Evolutionary conservation across 2,888 invertebrate species (phyloP), one percentile per base, ranked within the genome.

Genomic region (Bembecia ichneumoniformis): DNA sequence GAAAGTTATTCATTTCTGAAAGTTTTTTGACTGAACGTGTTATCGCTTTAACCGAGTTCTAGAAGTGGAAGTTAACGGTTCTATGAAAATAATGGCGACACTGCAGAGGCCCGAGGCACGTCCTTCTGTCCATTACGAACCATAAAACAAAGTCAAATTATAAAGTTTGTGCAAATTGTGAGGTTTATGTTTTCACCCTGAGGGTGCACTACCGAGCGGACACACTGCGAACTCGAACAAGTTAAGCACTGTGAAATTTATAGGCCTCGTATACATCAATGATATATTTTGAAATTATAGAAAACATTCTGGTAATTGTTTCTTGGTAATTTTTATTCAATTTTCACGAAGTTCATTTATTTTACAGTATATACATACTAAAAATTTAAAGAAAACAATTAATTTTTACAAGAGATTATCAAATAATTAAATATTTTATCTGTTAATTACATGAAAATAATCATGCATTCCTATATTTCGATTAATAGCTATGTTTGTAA

Each of bases 61-160:
- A 40, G 40, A 40, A 40, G 5, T 40, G 48, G 51, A 45, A 48
- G 40, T 47, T 43, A 44, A 15, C 43, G 17, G 43, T 50, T 44
- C 46, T 10, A 14, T n/a, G 46, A 3, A 47, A 47, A 35, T 40
- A 48, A 51, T 55, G 34, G 58, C 47, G 49, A 57, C 45, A 52
- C 43, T 50, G 49, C 51, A 50, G 47, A 54, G 7, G 51, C 53
- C 51, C 15, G 14, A n/a, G 53, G 53, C 51, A 14, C 28, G 63
- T 66, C 61, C 60, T 63, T 60, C 62, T 66, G 64, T 67, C 62
- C 62, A 65, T 71, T 71, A 68, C 62, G 58, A 61, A 58, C 68
- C 62, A 75, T 75, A 74, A 76, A 77, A 72, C 68, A 71, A 71
- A 68, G 65, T 64, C 62, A 64, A 77, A 75, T 74, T 74, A 75